These are phyloP conservation scores for Syngnathus acus DNA, from an alignment of 2,797 vertebrate genomes.

Conservation along the genomic window DNA sequence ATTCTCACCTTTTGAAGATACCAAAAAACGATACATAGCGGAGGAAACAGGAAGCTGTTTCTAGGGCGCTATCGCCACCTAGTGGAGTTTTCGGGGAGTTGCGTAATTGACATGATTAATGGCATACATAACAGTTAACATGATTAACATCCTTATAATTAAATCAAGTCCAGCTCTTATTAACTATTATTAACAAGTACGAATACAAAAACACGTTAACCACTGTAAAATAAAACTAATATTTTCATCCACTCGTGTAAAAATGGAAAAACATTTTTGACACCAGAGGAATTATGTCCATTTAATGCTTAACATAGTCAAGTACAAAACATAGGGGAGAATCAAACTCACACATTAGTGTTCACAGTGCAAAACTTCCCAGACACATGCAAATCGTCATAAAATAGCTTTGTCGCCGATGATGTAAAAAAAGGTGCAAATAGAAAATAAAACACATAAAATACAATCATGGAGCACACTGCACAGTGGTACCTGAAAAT, in stretches of 20 bases:
- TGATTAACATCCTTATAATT: too few species aligned
- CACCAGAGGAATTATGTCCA: neutral
- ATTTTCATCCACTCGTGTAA: neutral
- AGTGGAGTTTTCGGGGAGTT: too few species aligned
- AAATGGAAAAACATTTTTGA: neutral
- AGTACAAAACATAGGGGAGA: neutral
- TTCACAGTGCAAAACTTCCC: conserved; percentile 3
- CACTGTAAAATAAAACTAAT: too few species aligned
- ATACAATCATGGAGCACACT: neutral
- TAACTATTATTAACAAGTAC: too few species aligned
- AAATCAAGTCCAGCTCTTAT: too few species aligned
- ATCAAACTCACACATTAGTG: neutral
- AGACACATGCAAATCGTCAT: neutral
- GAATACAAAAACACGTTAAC: too few species aligned
- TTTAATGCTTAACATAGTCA: neutral
- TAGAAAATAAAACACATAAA: neutral
- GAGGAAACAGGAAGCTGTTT: too few species aligned
- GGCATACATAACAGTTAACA: too few species aligned
- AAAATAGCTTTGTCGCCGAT: neutral
- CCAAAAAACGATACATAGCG: neutral
- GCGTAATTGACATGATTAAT: too few species aligned
- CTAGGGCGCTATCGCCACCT: too few species aligned
- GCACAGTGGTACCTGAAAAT: neutral
- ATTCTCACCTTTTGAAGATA: neutral
- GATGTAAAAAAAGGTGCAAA: neutral